Base-by-base conservation (phyloP, 2,797 vertebrate genomes). In the Champsocephalus esox region DNA sequence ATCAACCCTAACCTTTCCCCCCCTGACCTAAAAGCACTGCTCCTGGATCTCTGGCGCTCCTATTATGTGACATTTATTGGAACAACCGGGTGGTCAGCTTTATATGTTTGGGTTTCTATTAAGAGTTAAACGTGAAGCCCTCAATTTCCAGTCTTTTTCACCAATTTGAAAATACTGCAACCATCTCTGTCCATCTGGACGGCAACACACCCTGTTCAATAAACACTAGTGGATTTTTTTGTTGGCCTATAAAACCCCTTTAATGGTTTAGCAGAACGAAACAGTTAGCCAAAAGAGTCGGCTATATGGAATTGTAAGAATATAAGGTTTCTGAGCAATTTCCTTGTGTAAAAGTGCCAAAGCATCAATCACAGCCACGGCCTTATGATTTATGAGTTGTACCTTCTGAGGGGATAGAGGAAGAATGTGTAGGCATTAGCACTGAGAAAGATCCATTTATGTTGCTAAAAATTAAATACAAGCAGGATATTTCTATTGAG, bases 331-430 rank as follows among this genome's bases (percentile, higher is more conserved):
- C 89, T 81, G 72, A 82, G 75, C 72, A 84, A 91, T 81, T 84
- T 86, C 63, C 78, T 67, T 68, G 73, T 62, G 77, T 94, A 92
- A 93, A 94, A 91, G 72, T 93, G 92, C 66, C 90, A 94, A 91
- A 81, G 67, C 75, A 88, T 94, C 89, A 90, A 75, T 93, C 91
- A 93, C 68, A 90, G 73, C 38, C 64, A 76, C 58, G 58, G 34
- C 49, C 12, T 52, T 71, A 76, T 88, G 82, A 91, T 93, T 93
- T 92, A 93, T 82, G 74, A 70, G 70, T 66, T 72, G 75, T 54
- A 66, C 41, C 58, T 81, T 62, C 50, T 70, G 43, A 60, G 54
- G 5, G 44, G 51, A 58, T 62, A 54, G 67, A 66, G 21, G 48
- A 17, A 64, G 21, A 12, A 52, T 73, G 65, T 74, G 51, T 56